phyloP scores from a whole-genome alignment of 1,140 invertebrate genomes.

The Holotrichia oblita region DNA sequence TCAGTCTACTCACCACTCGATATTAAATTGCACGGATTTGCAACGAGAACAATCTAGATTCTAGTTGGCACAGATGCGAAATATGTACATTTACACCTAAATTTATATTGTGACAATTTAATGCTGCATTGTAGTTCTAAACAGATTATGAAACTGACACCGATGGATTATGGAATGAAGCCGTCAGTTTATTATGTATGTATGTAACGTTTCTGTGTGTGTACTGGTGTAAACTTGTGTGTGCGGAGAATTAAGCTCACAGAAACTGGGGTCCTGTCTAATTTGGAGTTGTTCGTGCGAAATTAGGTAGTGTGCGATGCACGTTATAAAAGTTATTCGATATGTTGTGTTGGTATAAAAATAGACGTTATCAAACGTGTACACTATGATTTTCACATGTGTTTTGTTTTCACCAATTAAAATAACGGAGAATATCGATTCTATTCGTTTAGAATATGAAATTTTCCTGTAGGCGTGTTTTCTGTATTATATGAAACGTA shows the following conservation, averaged over 20 bases:
- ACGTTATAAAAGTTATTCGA: conserved; percentile 23
- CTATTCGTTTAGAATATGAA: no score
- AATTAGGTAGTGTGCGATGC: neutral
- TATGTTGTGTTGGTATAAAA: neutral
- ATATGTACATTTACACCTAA: conserved; percentile 41
- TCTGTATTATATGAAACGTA: no score
- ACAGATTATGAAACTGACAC: conserved; percentile 53
- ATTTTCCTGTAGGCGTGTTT: no score
- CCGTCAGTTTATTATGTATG: conserved; percentile 38
- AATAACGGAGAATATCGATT: no score
- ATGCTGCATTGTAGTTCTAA: conserved; percentile 49
- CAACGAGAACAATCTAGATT: neutral
- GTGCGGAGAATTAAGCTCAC: neutral
- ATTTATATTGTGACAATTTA: conserved; percentile 53
- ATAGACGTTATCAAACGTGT: neutral
- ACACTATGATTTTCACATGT: conserved; percentile 7
- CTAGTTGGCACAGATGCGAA: conserved; percentile 25
- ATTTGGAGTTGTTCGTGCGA: conserved; percentile 20
- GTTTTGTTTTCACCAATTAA: neutral
- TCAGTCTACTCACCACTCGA: neutral
- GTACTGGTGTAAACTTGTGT: neutral
- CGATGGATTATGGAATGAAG: conserved; percentile 46
- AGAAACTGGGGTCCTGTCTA: neutral
- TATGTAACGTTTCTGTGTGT: no score
- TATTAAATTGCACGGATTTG: neutral